A percentile compares a stretch with the other conserved stretches of the same genome.
phyloP scores from a whole-genome alignment of 1,140 invertebrate genomes.

The Drosophila mojavensis region DNA sequence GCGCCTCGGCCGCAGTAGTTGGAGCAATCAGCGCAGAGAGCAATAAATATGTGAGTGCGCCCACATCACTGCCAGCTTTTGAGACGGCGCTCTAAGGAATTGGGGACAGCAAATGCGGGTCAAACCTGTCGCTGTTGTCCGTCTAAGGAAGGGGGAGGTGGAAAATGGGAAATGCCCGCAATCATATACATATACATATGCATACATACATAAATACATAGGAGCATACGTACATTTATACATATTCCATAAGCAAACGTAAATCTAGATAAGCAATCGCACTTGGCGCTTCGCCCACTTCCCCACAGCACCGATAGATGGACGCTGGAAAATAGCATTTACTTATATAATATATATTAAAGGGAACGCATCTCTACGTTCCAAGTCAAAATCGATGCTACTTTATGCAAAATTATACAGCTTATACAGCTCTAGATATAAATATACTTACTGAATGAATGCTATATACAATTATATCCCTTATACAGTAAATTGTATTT shows the following conservation, averaged over 20 bases:
- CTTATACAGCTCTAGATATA: conserved; percentile 42
- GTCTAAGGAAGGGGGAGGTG: too few relatives aligned
- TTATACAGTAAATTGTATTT: conserved; percentile 69
- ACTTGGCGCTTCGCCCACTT: conserved; percentile 30
- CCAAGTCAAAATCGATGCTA: conserved; percentile 72
- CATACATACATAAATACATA: conserved; percentile 53
- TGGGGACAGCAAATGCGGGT: conserved; percentile 45
- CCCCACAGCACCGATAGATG: conserved; percentile 6
- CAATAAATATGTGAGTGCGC: conserved; percentile 57
- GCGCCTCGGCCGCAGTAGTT: not conserved
- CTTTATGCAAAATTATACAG: conserved; percentile 66
- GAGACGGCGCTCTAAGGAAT: conserved; percentile 72
- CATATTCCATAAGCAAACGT: conserved; percentile 74
- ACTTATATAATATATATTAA: conserved; percentile 44
- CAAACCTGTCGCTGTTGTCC: conserved; percentile 53
- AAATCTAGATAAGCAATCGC: conserved; percentile 60
- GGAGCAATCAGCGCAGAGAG: conserved; percentile 27
- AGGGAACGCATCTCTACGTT: conserved; percentile 27
- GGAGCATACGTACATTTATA: conserved; percentile 28
- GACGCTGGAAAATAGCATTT: conserved; percentile 59
- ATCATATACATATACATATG: conserved; percentile 24
- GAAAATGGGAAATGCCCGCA: conserved; percentile 7
- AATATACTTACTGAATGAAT: conserved; percentile 18
- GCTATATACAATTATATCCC: conserved; percentile 54
- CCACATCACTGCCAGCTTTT: conserved; percentile 66